A percentile compares a stretch with the other conserved stretches of the same genome.
These are phyloP conservation scores for Epinephelus coioides DNA, from an alignment of 2,797 vertebrate species.

Conservation along the genomic window DNA sequence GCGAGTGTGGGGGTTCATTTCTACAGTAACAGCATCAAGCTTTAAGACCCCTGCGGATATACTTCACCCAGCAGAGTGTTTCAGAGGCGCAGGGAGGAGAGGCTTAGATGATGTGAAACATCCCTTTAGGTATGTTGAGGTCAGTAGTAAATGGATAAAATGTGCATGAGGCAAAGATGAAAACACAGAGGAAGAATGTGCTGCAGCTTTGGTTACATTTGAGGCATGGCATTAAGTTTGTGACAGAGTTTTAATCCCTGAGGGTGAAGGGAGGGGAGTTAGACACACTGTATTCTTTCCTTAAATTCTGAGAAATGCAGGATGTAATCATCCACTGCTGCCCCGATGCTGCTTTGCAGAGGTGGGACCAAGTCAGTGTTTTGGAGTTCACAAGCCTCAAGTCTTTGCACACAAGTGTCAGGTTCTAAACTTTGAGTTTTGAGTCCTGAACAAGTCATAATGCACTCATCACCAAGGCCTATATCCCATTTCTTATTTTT, in stretches of 20 bases:
- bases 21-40: slow-evolving; percentile 53
- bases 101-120: slow-evolving; percentile 49
- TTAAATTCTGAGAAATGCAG: background rate
- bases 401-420: no score
- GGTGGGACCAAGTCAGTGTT: no score
- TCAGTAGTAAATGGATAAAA: slow-evolving; percentile 25
- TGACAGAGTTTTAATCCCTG: slow-evolving; percentile 8
- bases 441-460: no score
- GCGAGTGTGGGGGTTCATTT: slow-evolving; percentile 44
- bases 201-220: background rate
- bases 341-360: background rate
- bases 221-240: background rate
- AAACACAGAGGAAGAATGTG: slow-evolving; percentile 34
- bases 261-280: no score
- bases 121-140: slow-evolving; percentile 45
- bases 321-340: background rate
- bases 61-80: slow-evolving; percentile 38
- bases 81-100: slow-evolving; percentile 42
- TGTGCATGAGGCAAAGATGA: slow-evolving; percentile 35
- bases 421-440: no score
- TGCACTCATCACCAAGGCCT: no score
- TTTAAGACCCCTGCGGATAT: slow-evolving; percentile 39
- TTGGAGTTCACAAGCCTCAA: no score
- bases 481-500: no score
- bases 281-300: no score